phyloP scores from a whole-genome alignment of 1,140 invertebrate species.

The Lanistes nyassanus region DNA sequence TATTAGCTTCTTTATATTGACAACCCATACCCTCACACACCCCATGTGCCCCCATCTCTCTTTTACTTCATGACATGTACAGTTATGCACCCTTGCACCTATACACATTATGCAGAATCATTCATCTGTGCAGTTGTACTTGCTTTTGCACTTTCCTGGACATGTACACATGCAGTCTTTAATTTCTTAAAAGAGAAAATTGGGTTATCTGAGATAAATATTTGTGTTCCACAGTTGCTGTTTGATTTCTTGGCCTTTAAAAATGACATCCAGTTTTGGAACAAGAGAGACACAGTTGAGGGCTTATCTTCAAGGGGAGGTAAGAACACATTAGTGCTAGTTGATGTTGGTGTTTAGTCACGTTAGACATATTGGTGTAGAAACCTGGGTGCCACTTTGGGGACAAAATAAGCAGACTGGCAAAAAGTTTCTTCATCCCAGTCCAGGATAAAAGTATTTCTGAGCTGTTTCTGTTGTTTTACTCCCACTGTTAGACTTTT shows the following conservation, averaged over 20 bases:
- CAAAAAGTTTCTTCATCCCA: neutral
- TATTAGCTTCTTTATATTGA: too few species aligned
- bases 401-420: neutral
- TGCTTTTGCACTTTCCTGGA: too few species aligned
- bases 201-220: too few species aligned
- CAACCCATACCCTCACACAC: too few species aligned
- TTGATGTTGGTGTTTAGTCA: neutral
- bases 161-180: neutral
- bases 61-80: too few species aligned
- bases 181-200: slow-evolving; percentile 3
- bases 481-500: neutral
- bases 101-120: too few species aligned
- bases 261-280: slow-evolving; percentile 97
- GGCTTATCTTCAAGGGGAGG: slow-evolving; percentile 86
- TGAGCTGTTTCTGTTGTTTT: too few species aligned
- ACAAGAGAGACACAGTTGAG: slow-evolving; percentile 81
- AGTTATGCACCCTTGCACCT: too few species aligned
- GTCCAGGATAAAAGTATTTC: too few species aligned
- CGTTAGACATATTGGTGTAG: neutral
- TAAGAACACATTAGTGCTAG: slow-evolving; percentile 31
- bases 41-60: too few species aligned
- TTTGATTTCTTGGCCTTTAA: slow-evolving; percentile 98
- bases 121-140: too few species aligned
- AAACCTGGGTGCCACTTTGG: neutral
- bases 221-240: slow-evolving; percentile 75